phyloP scores from a whole-genome alignment of 2,113 vertebrate species.

The Crotalus horridus region DNA sequence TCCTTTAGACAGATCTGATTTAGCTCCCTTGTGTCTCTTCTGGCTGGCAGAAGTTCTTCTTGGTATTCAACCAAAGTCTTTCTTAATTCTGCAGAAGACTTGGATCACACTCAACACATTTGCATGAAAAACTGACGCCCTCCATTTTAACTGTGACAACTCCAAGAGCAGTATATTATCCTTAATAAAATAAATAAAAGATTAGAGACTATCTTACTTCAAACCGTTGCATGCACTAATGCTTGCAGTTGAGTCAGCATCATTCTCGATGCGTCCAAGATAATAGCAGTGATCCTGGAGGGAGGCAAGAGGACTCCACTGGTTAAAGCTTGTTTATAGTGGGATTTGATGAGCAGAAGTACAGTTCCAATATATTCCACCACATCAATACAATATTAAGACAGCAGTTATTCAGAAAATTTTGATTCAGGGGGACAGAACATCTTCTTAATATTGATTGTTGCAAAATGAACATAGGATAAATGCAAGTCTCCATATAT shows the following conservation, averaged over 20 bases:
- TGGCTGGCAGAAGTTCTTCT: not conserved
- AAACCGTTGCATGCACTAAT: conserved; percentile 71
- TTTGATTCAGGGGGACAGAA: not conserved
- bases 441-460: not conserved
- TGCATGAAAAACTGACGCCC: not conserved
- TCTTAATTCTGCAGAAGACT: no score
- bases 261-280: conserved; percentile 62
- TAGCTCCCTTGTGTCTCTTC: not conserved
- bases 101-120: not conserved
- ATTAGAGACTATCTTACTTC: conserved; percentile 47
- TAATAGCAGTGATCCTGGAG: conserved; percentile 67
- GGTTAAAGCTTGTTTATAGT: accelerated
- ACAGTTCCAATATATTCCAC: not conserved
- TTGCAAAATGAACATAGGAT: no score
- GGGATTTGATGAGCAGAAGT: accelerated
- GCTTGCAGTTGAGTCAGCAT: conserved; percentile 61
- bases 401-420: not conserved
- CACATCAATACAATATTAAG: not conserved
- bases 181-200: not conserved
- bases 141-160: not conserved
- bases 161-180: not conserved
- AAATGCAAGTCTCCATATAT: no score
- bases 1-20: not conserved
- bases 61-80: not conserved
- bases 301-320: accelerated